Evolutionary conservation across 2,888 invertebrate species (phyloP).

Genomic region (Caenorhabditis sp.): DNA sequence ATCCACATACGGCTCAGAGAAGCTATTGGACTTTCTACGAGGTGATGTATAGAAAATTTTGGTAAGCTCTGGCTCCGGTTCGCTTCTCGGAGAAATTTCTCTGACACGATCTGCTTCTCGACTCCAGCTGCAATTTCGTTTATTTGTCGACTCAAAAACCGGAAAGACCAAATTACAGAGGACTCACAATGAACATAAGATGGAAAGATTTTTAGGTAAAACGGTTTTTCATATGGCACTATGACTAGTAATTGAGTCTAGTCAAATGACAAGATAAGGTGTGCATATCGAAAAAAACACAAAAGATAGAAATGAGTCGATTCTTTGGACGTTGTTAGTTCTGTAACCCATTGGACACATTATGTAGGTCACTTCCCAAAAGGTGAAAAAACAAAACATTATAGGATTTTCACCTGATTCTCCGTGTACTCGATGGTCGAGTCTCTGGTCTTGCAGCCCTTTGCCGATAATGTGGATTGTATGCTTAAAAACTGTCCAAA

Average conservation of each 20-base stretch:
- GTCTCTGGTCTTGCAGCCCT: constrained; percentile 14
- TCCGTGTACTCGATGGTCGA: constrained; percentile 27
- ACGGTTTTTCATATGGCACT: too few relatives aligned
- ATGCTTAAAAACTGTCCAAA: constrained; percentile 45
- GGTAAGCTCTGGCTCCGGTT: constrained; percentile 35
- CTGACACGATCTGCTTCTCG: constrained; percentile 58
- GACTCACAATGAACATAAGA: too few relatives aligned
- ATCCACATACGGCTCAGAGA: constrained; percentile 16
- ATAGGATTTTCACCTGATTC: constrained; percentile 61
- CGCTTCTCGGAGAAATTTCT: constrained; percentile 58
- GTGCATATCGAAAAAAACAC: too few relatives aligned
- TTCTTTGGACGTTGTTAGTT: too few relatives aligned
- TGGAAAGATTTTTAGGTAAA: too few relatives aligned
- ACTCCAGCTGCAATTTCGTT: constrained; percentile 52
- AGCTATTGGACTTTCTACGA: constrained; percentile 6
- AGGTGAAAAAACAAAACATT: too few relatives aligned
- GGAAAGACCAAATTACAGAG: too few relatives aligned
- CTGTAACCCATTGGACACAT: too few relatives aligned
- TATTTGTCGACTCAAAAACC: neutral
- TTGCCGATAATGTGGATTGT: constrained; percentile 58
- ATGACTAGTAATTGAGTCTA: too few relatives aligned
- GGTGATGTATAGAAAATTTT: constrained; percentile 33
- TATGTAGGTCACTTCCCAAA: too few relatives aligned
- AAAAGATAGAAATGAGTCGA: neutral
- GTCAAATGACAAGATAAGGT: too few relatives aligned